These are phyloP conservation scores for Brachyopa scutellaris DNA, from an alignment of 2,888 invertebrate species.

Conservation along the genomic window DNA sequence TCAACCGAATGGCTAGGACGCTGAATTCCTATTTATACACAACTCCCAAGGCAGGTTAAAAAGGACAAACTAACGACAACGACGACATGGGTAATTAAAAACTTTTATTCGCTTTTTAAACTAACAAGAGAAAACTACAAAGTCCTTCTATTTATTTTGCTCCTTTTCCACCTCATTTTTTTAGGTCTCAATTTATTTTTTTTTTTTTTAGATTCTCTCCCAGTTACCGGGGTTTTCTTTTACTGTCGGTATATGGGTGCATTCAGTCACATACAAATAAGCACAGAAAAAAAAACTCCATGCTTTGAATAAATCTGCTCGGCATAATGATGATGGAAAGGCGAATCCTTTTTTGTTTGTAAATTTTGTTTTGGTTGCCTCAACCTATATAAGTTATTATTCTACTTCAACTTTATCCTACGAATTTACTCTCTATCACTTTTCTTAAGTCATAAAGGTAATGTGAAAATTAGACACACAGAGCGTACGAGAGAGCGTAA, in stretches of 20 bases:
- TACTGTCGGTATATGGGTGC: slow-evolving; percentile 14
- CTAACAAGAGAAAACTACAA: slow-evolving; percentile 69
- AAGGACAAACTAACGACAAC: slow-evolving; percentile 62
- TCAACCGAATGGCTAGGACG: slow-evolving; percentile 22
- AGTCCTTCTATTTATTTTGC: slow-evolving; percentile 58
- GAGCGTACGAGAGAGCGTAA: slow-evolving; percentile 10
- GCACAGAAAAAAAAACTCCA: slow-evolving; percentile 5
- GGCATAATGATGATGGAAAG: slow-evolving; percentile 58
- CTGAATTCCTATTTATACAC: slow-evolving; percentile 63
- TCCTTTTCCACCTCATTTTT: slow-evolving; percentile 62
- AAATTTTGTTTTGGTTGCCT: neutral
- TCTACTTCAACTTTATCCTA: slow-evolving; percentile 36
- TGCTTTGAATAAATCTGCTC: slow-evolving; percentile 62
- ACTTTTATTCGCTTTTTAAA: slow-evolving; percentile 72
- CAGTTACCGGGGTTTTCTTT: slow-evolving; percentile 19
- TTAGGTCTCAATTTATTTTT: too few relatives aligned
- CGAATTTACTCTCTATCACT: slow-evolving; percentile 9
- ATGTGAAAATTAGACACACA: too few relatives aligned
- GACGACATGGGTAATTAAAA: slow-evolving; percentile 72
- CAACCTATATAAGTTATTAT: slow-evolving; percentile 32
- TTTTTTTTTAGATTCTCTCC: slow-evolving; percentile 12
- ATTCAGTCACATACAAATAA: slow-evolving; percentile 32
- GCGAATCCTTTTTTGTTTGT: slow-evolving; percentile 49
- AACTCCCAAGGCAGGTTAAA: slow-evolving; percentile 62
- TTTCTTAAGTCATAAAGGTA: slow-evolving; percentile 31